These are phyloP conservation scores for Tiaroga cobitis DNA, from an alignment of 2,797 vertebrate species.

Conservation along the genomic window DNA sequence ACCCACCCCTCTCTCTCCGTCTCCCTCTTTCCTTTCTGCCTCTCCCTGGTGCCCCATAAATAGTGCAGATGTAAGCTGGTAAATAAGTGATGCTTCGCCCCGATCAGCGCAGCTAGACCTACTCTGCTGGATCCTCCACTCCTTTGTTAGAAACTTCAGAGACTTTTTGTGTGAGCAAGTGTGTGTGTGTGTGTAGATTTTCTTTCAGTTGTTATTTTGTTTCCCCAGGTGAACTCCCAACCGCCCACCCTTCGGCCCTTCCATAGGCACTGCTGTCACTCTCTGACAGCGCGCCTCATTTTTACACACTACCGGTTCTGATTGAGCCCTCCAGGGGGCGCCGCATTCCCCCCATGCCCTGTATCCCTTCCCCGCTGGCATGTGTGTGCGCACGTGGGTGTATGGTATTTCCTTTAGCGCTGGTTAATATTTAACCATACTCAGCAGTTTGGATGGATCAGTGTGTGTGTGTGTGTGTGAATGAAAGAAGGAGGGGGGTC, in stretches of 20 bases:
- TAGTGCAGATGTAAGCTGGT: conserved; percentile 86
- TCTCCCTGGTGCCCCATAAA: conserved; percentile 83
- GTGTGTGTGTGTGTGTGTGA: conserved; percentile 35
- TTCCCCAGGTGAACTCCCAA: conserved; percentile 57
- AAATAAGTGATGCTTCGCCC: conserved; percentile 84
- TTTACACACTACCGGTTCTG: conserved; percentile 74
- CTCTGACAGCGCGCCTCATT: conserved; percentile 72
- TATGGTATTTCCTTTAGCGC: conserved; percentile 77
- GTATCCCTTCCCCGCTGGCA: conserved; percentile 62
- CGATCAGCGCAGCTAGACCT: conserved; percentile 77
- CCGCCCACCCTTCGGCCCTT: conserved; percentile 47
- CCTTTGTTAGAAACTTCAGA: conserved; percentile 75
- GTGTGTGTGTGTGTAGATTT: conserved; percentile 50
- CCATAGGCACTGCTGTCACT: conserved; percentile 63
- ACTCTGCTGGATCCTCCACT: conserved; percentile 71
- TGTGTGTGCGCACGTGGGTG: conserved; percentile 49
- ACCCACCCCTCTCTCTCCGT: conserved; percentile 56
- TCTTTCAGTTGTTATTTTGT: conserved; percentile 64
- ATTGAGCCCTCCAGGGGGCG: conserved; percentile 72
- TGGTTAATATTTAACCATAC: conserved; percentile 75
- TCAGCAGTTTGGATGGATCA: conserved; percentile 66
- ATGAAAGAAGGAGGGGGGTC: conserved; percentile 40
- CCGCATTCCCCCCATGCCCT: conserved; percentile 56
- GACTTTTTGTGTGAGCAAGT: conserved; percentile 62
- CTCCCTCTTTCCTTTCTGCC: conserved; percentile 69